Evolutionary conservation across 2,113 vertebrate species (phyloP).

Genomic region (Formicarius rufipectus): DNA sequence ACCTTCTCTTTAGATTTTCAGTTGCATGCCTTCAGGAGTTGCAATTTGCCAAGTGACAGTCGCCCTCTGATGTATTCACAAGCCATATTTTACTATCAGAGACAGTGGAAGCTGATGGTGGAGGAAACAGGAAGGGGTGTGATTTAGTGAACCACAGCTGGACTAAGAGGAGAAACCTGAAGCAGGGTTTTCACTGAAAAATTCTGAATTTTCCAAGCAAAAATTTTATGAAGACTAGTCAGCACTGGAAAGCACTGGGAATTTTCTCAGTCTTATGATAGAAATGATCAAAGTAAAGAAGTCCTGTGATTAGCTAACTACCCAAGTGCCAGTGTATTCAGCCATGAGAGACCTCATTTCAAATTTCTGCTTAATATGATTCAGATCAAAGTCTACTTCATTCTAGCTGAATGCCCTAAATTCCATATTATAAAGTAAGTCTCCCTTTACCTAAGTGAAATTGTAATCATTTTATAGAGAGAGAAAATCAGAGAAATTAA

Average conservation of each 20-base stretch:
- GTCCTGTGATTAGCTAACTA: not conserved
- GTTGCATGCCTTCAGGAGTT: not conserved
- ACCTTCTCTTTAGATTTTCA: not conserved
- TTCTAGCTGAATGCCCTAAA: not conserved
- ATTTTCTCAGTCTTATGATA: not conserved
- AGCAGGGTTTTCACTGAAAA: not conserved
- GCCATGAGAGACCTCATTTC: not conserved
- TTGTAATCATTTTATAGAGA: not conserved
- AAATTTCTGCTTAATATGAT: not conserved
- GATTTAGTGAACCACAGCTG: not conserved
- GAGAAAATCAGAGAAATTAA: not conserved
- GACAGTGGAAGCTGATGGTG: not conserved
- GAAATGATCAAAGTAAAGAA: slow-evolving; percentile 16
- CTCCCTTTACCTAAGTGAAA: not conserved
- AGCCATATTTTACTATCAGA: not conserved
- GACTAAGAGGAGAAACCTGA: not conserved
- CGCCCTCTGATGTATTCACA: not conserved
- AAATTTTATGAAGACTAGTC: not conserved
- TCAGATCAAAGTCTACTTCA: slow-evolving; percentile 28
- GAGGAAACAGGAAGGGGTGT: not conserved
- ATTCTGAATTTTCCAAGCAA: not conserved
- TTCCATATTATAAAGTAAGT: not conserved
- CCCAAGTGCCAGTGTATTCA: not conserved
- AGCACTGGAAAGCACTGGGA: not conserved
- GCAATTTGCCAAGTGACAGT: not conserved